Base-by-base conservation (phyloP, 1,140 invertebrate genomes). In the Anagrus nilaparvatae region DNA sequence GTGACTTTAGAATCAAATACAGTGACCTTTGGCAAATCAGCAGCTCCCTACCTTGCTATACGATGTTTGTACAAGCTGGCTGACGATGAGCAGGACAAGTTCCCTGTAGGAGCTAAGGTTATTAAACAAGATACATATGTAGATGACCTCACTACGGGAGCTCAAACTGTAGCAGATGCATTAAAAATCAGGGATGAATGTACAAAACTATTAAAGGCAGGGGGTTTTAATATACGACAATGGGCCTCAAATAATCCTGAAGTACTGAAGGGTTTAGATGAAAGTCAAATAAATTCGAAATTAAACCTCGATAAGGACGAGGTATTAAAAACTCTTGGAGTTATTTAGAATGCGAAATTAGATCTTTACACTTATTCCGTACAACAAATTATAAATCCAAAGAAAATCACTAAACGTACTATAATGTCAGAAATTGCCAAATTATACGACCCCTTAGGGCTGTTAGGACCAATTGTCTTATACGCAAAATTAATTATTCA, bases 81-180 rank as follows among this genome's bases (percentile, higher is more conserved):
- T 6, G 23, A 33, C 0, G 19, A 31, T 33, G 49, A 52, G 38
- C 2, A 16, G 14, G 6, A 42, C 1, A 10, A 45, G 19, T 61
- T 44, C 43, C 61, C 54, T 3, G 10, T 16, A 3, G 50, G 36
- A 7, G 29, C 50, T 14, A 27, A 45, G 40, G 48, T 58, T 1
- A 37, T 61, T 19, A 34, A 48, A 41, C 47, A 44, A 7, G 56
- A 60, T 44, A 53, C 63, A 13, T 67, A 67, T 37, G 60, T 70
- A 5, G 68, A 71, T 46, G 63, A 71, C 43, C 23, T 63, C 6
- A 25, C 69, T 14, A 57, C 56, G 9, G 65, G 68, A 13, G 43
- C 43, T 7, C 24, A 54, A n/a, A 53, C 47, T 1, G 37, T 59
- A 25, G 45, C 60, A 34, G 48, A 60, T 34, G 55, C 59, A 14